These are phyloP conservation scores for Hydra vulgaris DNA, from an alignment of 30 jellyfish, hydroid and myxozoan species.

Conservation along the genomic window DNA sequence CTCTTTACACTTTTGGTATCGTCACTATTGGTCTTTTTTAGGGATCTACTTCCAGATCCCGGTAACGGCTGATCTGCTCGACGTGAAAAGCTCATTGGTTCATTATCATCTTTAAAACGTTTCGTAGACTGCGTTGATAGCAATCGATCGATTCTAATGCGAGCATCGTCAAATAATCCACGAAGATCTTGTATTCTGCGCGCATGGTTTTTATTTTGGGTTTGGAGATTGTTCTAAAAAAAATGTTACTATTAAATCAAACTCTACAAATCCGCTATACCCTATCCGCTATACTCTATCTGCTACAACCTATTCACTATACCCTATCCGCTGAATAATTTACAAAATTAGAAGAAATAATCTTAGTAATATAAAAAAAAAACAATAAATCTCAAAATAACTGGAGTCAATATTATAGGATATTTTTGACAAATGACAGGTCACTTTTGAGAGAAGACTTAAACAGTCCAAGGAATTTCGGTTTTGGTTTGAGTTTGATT, in stretches of 20 bases:
- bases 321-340: no score
- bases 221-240: constrained; percentile 10
- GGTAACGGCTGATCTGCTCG: background rate
- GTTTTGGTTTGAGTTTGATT: no score
- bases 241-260: background rate
- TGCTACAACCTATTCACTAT: background rate
- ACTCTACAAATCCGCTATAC: background rate
- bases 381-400: no score
- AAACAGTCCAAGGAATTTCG: no score
- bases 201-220: constrained; percentile 8
- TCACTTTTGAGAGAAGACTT: no score
- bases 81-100: background rate
- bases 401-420: no score
- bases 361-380: no score
- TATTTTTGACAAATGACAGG: no score
- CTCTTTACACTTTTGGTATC: background rate
- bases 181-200: constrained; percentile 14
- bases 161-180: constrained; percentile 18
- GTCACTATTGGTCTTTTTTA: background rate
- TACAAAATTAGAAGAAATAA: no score
- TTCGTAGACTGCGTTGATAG: background rate
- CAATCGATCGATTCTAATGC: constrained; percentile 23
- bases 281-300: background rate
- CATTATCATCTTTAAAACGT: background rate
- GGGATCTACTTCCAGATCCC: background rate